A percentile compares a stretch with the other conserved stretches of the same genome.
Evolutionary conservation across 2,797 vertebrate species (phyloP).

Genomic region (Myoxocephalus aenaeus): DNA sequence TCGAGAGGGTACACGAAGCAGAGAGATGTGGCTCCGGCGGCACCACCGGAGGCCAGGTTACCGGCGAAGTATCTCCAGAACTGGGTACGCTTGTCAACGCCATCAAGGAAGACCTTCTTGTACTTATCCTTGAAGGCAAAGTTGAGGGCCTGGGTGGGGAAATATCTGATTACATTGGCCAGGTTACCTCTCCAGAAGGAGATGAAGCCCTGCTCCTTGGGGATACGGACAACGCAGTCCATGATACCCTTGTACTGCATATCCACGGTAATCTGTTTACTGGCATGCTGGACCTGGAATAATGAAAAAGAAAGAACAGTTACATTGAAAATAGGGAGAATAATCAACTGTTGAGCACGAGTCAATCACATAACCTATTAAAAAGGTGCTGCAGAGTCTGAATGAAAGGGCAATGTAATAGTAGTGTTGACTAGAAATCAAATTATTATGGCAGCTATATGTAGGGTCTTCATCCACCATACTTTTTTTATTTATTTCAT

Average conservation of each 20-base stretch:
- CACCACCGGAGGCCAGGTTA: conserved; percentile 89
- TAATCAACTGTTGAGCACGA: background rate
- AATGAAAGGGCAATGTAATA: background rate
- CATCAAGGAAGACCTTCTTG: conserved; percentile 91
- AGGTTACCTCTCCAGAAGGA: conserved; percentile 93
- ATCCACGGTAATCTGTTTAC: conserved; percentile 89
- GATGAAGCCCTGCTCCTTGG: conserved; percentile 88
- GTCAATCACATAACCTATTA: conserved; percentile 26
- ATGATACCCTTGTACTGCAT: conserved; percentile 91
- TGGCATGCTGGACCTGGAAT: conserved; percentile 84
- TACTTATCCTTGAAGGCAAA: conserved; percentile 94
- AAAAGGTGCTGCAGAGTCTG: background rate
- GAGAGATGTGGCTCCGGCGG: conserved; percentile 89
- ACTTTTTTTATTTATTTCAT: background rate
- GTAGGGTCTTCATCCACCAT: accelerated
- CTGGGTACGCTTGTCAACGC: conserved; percentile 88
- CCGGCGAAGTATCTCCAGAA: conserved; percentile 92
- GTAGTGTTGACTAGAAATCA: background rate
- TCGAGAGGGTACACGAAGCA: conserved; percentile 92
- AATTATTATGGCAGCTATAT: background rate
- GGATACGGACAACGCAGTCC: conserved; percentile 89
- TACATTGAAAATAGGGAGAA: conserved; percentile 3
- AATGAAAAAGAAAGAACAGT: background rate
- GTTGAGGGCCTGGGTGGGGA: conserved; percentile 92
- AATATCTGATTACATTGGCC: conserved; percentile 92